Conservation (phyloP, 2,888 invertebrate species). For the Metopia argyrocephala region DNA sequence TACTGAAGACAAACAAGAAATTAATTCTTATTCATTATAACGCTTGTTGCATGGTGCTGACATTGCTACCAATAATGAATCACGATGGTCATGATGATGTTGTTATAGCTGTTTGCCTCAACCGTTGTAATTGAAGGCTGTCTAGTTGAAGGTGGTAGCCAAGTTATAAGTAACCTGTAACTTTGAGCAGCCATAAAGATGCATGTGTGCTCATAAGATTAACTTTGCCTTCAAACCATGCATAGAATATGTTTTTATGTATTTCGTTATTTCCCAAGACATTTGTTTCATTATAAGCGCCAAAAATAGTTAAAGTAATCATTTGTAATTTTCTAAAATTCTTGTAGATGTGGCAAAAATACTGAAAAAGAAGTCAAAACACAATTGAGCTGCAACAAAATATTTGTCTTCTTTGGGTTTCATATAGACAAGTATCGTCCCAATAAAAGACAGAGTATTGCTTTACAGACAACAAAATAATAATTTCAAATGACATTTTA, state of each 20-base stretch:
- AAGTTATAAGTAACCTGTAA: constrained; percentile 22
- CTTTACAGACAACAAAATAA: constrained; percentile 47
- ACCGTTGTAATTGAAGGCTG: not conserved
- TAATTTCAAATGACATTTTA: constrained; percentile 53
- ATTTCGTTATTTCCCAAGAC: constrained; percentile 7
- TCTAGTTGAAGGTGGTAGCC: constrained; percentile 34
- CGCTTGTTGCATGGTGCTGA: constrained; percentile 27
- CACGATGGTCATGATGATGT: constrained; percentile 17
- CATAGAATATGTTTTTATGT: not conserved
- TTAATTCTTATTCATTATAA: constrained; percentile 62
- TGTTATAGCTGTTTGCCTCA: not conserved
- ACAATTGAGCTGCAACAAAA: not conserved
- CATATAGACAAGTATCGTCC: constrained; percentile 32
- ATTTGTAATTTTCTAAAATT: constrained; percentile 65
- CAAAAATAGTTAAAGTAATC: constrained; percentile 59
- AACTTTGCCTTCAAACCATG: constrained; percentile 9
- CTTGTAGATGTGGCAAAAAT: constrained; percentile 6
- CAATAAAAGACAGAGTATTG: constrained; percentile 5
- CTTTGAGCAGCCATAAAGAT: constrained; percentile 11
- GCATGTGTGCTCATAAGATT: constrained; percentile 43
- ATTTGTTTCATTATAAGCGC: constrained; percentile 38
- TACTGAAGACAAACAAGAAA: constrained; percentile 61
- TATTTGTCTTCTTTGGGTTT: constrained; percentile 3
- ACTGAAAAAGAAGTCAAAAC: not conserved
- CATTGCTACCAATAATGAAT: not conserved